These are phyloP conservation scores for Capreolus pygargus DNA, from an alignment of 2,113 vertebrate species.

Conservation along the genomic window DNA sequence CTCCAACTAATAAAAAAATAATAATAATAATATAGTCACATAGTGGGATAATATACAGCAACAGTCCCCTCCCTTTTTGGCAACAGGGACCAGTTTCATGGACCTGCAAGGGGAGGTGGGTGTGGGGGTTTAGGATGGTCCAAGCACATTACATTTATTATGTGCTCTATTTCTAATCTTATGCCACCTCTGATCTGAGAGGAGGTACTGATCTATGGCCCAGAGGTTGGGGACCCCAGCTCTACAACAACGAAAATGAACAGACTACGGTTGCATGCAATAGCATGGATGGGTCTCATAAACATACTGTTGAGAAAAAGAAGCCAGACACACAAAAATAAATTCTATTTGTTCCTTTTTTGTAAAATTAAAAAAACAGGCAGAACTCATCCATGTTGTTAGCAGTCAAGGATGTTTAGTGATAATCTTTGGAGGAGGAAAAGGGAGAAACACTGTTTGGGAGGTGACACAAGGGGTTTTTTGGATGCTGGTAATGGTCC, in stretches of 20 bases:
- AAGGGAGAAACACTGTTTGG: background rate
- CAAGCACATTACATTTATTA: background rate
- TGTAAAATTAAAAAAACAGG: background rate
- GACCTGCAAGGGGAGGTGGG: background rate
- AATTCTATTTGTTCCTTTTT: background rate
- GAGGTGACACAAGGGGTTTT: background rate
- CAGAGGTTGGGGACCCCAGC: background rate
- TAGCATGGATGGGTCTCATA: background rate
- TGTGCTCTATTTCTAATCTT: background rate
- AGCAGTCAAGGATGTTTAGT: background rate
- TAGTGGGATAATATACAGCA: background rate
- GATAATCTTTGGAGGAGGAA: background rate
- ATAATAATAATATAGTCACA: background rate
- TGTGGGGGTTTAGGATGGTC: background rate
- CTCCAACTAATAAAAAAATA: background rate
- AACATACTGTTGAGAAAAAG: background rate
- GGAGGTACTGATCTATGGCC: background rate
- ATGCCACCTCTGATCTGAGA: background rate
- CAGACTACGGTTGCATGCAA: background rate
- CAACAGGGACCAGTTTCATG: background rate
- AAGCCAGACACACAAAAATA: background rate
- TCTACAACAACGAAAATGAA: background rate
- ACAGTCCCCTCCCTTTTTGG: background rate
- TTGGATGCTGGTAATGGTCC: background rate
- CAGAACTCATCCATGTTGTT: background rate